Base-by-base conservation (phyloP, 2,888 invertebrate genomes). In the Andrena flavipes region DNA sequence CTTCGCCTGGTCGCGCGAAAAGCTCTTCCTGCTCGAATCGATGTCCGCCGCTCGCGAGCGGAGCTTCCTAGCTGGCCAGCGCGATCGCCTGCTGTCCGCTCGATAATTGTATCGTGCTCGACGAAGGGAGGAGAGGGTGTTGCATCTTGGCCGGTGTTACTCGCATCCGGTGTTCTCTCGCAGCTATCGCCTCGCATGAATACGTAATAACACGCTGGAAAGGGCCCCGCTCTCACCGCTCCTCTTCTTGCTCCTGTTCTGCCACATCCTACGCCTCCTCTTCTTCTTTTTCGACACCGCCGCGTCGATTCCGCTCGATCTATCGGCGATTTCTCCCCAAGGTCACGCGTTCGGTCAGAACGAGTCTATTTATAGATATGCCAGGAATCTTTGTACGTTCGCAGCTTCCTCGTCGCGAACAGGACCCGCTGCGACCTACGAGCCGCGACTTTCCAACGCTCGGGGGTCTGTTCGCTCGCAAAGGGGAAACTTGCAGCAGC, bases 351-450 rank as follows among this genome's bases (percentile, higher is more conserved):
- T 56, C 80, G 26, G 74, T 72, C 80, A n/a, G 82, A 86, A 79
- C 88, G 67, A 20, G 78, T 84, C 85, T 88, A 88, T 88, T 88
- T 88, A 88, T 88, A 88, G 84, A n/a, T 33, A 6, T 35, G 20
- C 33, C 33, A 48, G 69, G 33, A 54, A 42, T 42, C 42, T 60
- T n/a, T 51, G 20, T 35, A 59, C 76, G 59, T 62, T 60, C 60
- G 10, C 59, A 16, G 26, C 35, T 68, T n/a, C 8, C 59, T 13
- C n/a, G 3, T 64, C 48, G n/a, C 29, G 7, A 64, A n/a, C 73
- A n/a, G 56, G 59, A 56, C 54, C 54, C 62, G 8, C 49, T 68
- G 13, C 8, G 42, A 42, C 4, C 42, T 5, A 42, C 4, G 16
- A 42, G 2, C 42, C 42, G 13, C 13, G 13, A 16, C 4, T 16